Base-by-base conservation (phyloP, 2,113 vertebrate species). In the Sisor rabdophorus region DNA sequence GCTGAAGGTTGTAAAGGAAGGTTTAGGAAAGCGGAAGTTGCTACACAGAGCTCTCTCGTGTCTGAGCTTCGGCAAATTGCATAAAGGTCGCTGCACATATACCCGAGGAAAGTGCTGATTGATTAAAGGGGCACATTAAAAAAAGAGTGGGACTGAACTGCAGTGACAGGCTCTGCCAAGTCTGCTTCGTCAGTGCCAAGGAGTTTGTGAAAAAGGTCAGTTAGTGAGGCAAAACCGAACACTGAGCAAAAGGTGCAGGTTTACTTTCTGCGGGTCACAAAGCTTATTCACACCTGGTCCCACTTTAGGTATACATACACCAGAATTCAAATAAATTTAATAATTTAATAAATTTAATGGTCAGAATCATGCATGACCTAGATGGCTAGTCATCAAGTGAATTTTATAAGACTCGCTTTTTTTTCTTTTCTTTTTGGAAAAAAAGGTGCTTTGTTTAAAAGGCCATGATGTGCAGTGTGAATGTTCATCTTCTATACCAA, bases 61-160 rank as follows among this genome's bases (percentile, higher is more conserved):
- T 80, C 60, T 13, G 48, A 68, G 70, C 54, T 36, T 77, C 24
- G 30, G 15, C 70, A 71, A 77, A 77, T 83, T 82, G 81, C 26
- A 79, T 83, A 84, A 84, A 88, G 77, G 75, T 81, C 67, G 82
- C 73, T 82, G 83, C 83, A 77, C 82, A 74, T 88, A 88, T 88
- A 89, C 86, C 81, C 54, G 55, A 75, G 77, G 81, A 87, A 88
- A 89, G 54, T 79, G 81, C 87, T 87, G 85, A 90, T 87, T 90
- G 88, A 91, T 89, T 79, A 85, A 84, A 85, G 78, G 78, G 80
- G 84, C 78, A 71, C 85, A 87, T 90, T 87, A 87, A 90, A 90
- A 79, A 78, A 81, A 80, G 79, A 76, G 82, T 80, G 79, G 26
- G 79, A 84, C 81, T 84, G 78, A 82, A 83, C 79, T 75, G 88